Evolutionary conservation across 2,888 invertebrate species (phyloP).

Genomic region (Agrypnus murinus): DNA sequence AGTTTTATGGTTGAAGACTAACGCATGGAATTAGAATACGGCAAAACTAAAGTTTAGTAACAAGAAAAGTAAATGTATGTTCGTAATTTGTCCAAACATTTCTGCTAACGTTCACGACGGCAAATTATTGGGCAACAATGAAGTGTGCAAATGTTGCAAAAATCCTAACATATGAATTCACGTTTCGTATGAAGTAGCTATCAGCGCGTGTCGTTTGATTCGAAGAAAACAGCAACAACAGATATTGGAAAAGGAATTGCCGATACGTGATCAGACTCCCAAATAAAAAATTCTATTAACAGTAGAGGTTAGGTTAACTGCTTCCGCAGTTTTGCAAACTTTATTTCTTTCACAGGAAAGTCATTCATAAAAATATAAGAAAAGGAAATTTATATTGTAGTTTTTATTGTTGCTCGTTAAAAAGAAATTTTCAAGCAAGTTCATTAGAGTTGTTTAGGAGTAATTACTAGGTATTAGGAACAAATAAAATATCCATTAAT

Average conservation of each 20-base stretch:
- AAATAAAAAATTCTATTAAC: slow-evolving; percentile 36
- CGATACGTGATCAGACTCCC: slow-evolving; percentile 29
- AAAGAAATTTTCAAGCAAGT: neutral
- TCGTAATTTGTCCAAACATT: slow-evolving; percentile 6
- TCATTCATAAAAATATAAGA: neutral
- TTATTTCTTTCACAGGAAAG: neutral
- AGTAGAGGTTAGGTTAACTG: slow-evolving; percentile 24
- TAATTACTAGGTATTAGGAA: slow-evolving; percentile 6
- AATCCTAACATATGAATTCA: slow-evolving; percentile 35
- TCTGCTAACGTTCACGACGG: neutral
- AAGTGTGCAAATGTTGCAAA: slow-evolving; percentile 24
- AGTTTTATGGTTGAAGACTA: slow-evolving; percentile 12
- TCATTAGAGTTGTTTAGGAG: neutral
- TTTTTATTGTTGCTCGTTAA: slow-evolving; percentile 14
- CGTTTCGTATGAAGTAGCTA: slow-evolving; percentile 40
- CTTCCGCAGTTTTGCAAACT: slow-evolving; percentile 14
- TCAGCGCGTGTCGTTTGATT: slow-evolving; percentile 41
- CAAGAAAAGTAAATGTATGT: too few relatives aligned
- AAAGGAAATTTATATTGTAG: neutral
- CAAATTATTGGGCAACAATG: neutral
- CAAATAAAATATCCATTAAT: slow-evolving; percentile 12
- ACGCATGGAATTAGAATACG: neutral
- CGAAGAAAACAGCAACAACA: slow-evolving; percentile 42
- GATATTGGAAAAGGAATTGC: slow-evolving; percentile 41
- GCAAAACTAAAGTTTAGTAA: neutral